Conservation (phyloP, 64 coral and sea anemone species). For the Dendrophyllia cribrosa region DNA sequence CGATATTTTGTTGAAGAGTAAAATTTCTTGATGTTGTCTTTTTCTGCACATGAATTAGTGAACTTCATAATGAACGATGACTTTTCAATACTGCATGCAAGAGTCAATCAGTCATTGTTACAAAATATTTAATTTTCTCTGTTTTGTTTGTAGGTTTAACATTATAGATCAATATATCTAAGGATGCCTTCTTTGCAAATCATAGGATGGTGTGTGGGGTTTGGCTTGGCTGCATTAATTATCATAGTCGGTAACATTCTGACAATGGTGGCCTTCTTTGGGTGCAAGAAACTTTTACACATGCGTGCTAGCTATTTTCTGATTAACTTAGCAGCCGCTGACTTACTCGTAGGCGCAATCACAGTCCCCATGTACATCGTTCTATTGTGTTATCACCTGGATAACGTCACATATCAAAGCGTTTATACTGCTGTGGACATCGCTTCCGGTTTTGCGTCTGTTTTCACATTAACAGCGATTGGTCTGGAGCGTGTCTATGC, state of each 20-base stretch:
- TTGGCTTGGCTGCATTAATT: not conserved
- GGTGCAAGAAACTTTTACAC: constrained; percentile 60
- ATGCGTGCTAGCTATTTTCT: constrained; percentile 82
- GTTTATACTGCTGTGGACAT: constrained; percentile 76
- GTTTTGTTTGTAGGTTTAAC: not conserved
- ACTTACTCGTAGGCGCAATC: constrained; percentile 65
- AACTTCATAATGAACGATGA: too few species aligned
- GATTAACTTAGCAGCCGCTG: constrained; percentile 67
- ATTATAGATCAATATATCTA: not conserved
- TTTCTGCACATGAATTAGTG: too few species aligned
- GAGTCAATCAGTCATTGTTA: not conserved
- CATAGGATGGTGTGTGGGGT: constrained; percentile 53
- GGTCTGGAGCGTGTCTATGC: constrained; percentile 66
- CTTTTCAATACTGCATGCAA: too few species aligned
- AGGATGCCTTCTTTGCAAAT: not conserved
- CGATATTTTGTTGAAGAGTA: too few species aligned
- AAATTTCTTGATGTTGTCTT: too few species aligned
- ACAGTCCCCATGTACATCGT: constrained; percentile 82
- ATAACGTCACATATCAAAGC: constrained; percentile 67
- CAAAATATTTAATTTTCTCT: not conserved
- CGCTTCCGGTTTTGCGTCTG: constrained; percentile 76
- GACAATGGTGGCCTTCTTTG: constrained; percentile 65
- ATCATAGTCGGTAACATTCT: constrained; percentile 63
- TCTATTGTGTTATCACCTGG: constrained; percentile 59
- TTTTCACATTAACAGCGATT: constrained; percentile 81